Base-by-base conservation (phyloP, 1,140 invertebrate genomes). In the Laodelphax striatellus region DNA sequence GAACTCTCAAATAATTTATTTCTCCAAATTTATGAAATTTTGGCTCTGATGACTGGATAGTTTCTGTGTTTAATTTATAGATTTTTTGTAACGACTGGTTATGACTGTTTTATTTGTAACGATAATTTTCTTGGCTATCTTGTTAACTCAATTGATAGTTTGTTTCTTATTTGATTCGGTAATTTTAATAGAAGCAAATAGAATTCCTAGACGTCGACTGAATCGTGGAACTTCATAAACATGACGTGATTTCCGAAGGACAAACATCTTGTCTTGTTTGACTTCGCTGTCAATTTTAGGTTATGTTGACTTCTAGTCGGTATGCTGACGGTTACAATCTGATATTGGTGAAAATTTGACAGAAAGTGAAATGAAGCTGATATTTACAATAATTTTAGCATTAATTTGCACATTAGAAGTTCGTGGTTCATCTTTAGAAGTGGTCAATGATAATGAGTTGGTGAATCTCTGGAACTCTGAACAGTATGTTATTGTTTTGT, bases 401-500 rank as follows among this genome's bases (percentile, higher is more conserved):
- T 50, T 50, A 2, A 9, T 50, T 5, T 19, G 16, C 11, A 50
- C 21, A 3, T 9, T 16, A 1, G 21, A 50, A 19, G 46, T 22
- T 50, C 14, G 8, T 50, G 16, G 46, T 22, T 50, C 57, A 73
- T 64, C 71, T 41, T 70, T 84, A 2, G 80, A 84, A 72, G 72
- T 72, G 66, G 80, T 91, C 54, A 79, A 71, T 63, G 85, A 88
- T 68, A 80, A 86, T 66, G 85, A 88, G 63, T 73, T 90, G 58
- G 68, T 87, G 19, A 80, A 84, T 69, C 73, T 87, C 16, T 82
- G 88, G 60, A 80, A 79, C 72, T 80, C 75, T 44, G 84, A 88
- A 72, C 83, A 84, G 73, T 82, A 84, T 72, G 80, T 90, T 56
- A 78, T 88, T 55, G 81, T 81, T 46, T 71, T 88, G 54, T 89